Conservation (phyloP, 1,140 invertebrate genomes). For the Drosophila bifasciata region DNA sequence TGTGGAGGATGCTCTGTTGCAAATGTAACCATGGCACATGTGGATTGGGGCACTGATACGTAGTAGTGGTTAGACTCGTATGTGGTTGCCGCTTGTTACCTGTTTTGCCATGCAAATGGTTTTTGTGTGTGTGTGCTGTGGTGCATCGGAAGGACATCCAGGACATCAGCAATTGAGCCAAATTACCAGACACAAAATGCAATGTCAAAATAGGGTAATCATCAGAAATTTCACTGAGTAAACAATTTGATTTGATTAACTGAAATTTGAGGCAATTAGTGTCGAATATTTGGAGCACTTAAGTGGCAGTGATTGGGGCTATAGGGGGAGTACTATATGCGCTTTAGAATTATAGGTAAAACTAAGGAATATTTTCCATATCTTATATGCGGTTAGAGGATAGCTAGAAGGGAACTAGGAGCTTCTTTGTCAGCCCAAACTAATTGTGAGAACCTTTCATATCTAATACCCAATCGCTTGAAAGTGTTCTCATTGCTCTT, state of each 20-base stretch:
- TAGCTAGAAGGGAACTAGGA: no score
- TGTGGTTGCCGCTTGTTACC: conserved; percentile 11
- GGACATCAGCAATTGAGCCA: conserved; percentile 52
- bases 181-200: conserved; percentile 49
- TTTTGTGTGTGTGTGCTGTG: conserved; percentile 9
- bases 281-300: neutral
- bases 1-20: conserved; percentile 50
- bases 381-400: no score
- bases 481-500: no score
- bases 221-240: conserved; percentile 26
- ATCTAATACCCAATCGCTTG: no score
- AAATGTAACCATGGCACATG: conserved; percentile 32
- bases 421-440: no score
- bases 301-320: neutral
- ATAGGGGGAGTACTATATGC: no score
- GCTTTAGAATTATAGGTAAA: no score
- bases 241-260: conserved; percentile 48
- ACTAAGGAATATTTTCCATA: no score
- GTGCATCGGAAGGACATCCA: conserved; percentile 28
- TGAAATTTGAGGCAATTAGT: conserved; percentile 19
- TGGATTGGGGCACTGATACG: neutral
- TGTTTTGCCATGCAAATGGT: conserved; percentile 32
- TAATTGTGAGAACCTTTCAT: no score
- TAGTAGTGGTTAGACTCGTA: no score
- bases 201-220: conserved; percentile 33